A percentile compares a stretch with the other conserved stretches of the same genome.
Conservation (phyloP, 37 sponge, comb jelly and placozoan species). For the Aplysina aerophoba region DNA sequence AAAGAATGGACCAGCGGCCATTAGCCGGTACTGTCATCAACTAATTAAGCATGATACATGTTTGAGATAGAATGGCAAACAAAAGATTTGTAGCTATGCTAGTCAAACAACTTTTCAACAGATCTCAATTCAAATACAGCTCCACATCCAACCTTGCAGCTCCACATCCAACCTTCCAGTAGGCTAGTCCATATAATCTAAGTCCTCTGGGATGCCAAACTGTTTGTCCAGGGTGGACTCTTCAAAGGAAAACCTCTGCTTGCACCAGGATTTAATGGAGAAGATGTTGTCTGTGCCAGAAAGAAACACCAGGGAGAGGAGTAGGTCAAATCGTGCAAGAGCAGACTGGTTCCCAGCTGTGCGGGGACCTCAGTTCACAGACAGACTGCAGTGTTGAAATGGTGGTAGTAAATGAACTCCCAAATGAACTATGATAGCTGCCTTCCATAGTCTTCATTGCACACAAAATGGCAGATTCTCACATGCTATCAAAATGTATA, state of each 20-base stretch:
- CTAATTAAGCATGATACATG: too few relatives aligned
- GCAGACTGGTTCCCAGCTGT: neutral
- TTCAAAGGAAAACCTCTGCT: constrained; percentile 84
- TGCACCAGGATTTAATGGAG: constrained; percentile 93
- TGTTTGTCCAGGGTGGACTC: constrained; percentile 73
- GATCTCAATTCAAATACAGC: too few relatives aligned
- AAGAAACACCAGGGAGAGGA: neutral
- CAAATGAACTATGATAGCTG: neutral
- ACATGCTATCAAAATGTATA: too few relatives aligned
- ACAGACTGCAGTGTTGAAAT: neutral
- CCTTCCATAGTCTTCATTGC: too few relatives aligned
- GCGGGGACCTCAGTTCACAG: neutral
- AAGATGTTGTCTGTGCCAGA: constrained; percentile 87
- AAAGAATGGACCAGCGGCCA: too few relatives aligned
- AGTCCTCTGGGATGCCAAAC: constrained; percentile 97
- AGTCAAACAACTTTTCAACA: too few relatives aligned
- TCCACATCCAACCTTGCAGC: too few relatives aligned
- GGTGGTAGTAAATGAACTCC: neutral
- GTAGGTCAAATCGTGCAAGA: neutral
- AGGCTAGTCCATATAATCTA: constrained; percentile 89
- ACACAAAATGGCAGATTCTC: too few relatives aligned
- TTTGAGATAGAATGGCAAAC: too few relatives aligned
- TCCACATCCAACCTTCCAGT: too few relatives aligned
- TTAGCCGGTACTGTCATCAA: too few relatives aligned
- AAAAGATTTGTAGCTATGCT: too few relatives aligned